Percentiles rank a stretch among this genome's conserved stretches.
Evolutionary conservation across 2,888 invertebrate genomes (phyloP).

Genomic region (Onchidella celtica): DNA sequence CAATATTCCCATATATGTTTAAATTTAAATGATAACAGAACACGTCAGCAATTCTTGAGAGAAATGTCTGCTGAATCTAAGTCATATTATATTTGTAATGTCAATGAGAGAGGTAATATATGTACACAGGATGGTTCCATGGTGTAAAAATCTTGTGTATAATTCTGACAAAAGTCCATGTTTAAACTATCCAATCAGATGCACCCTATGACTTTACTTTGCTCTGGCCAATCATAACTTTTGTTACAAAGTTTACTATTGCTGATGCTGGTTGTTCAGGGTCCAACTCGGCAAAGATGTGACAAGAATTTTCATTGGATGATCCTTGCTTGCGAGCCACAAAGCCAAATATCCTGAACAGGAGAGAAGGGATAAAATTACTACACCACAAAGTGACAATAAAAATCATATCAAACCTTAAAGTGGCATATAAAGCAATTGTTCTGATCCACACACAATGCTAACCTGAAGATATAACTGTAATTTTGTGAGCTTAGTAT

Average conservation of each 20-base stretch:
- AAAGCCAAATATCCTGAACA: constrained; percentile 92
- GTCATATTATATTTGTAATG: constrained; percentile 27
- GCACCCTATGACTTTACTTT: constrained; percentile 66
- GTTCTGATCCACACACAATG: too few species aligned
- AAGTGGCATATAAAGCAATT: too few species aligned
- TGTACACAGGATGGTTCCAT: constrained; percentile 13
- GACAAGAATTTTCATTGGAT: constrained; percentile 95
- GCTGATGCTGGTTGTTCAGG: constrained; percentile 96
- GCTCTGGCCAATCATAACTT: constrained; percentile 79
- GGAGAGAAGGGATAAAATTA: neutral
- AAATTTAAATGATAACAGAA: constrained; percentile 25
- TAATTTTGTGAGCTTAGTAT: too few species aligned
- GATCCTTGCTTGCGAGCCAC: constrained; percentile 94
- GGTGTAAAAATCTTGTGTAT: constrained; percentile 1
- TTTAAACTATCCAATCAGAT: neutral
- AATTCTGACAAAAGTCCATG: neutral
- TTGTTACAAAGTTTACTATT: constrained; percentile 86
- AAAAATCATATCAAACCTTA: too few species aligned
- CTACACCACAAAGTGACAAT: too few species aligned
- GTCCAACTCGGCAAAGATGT: constrained; percentile 97
- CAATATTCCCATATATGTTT: constrained; percentile 14
- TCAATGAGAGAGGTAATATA: constrained; percentile 13
- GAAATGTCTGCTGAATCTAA: constrained; percentile 2
- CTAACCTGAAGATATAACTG: too few species aligned
- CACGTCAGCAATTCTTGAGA: constrained; percentile 13